Evolutionary conservation across 2,113 vertebrate genomes (phyloP), one percentile per base, ranked within the genome.

Genomic region (Pelobates fuscus): DNA sequence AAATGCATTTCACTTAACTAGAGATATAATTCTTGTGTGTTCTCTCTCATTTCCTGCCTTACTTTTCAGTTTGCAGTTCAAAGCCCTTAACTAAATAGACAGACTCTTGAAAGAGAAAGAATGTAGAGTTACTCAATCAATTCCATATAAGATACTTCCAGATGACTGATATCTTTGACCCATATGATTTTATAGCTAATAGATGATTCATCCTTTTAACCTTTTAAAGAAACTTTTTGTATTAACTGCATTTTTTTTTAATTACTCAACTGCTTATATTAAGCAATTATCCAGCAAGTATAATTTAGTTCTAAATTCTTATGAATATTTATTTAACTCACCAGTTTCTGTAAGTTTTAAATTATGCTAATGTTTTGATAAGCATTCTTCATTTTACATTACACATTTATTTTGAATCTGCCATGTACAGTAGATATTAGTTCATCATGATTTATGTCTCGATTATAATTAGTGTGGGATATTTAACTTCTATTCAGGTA

Each of bases 261-360:
- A 58, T 82, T 57, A 65, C 74, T 78, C 18, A 75, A 62, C 69
- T 78, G 43, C 63, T 83, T 84, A 49, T 77, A 87, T 87, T 85
- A 44, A 66, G 41, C 41, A 24, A 66, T 66, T 46, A 25, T 66
- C 58, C 17, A 27, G 25, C 21, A 26, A 18, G 37, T 66, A 41
- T 23, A 41, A 6, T n/a, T n/a, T n/a, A n/a, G n/a, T n/a, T n/a
- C n/a, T n/a, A n/a, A n/a, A n/a, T n/a, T n/a, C n/a, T n/a, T n/a
- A n/a, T n/a, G n/a, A n/a, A n/a, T n/a, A n/a, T n/a, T n/a, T n/a
- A n/a, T n/a, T n/a, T n/a, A n/a, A n/a, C n/a, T n/a, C n/a, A n/a
- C n/a, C n/a, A n/a, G n/a, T n/a, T n/a, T n/a, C n/a, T n/a, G n/a
- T n/a, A n/a, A n/a, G n/a, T n/a, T n/a, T n/a, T n/a, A n/a, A n/a